A percentile compares a stretch with the other conserved stretches of the same genome.
phyloP scores from a whole-genome alignment of 2,888 invertebrate species.

The Tachina lurida region DNA sequence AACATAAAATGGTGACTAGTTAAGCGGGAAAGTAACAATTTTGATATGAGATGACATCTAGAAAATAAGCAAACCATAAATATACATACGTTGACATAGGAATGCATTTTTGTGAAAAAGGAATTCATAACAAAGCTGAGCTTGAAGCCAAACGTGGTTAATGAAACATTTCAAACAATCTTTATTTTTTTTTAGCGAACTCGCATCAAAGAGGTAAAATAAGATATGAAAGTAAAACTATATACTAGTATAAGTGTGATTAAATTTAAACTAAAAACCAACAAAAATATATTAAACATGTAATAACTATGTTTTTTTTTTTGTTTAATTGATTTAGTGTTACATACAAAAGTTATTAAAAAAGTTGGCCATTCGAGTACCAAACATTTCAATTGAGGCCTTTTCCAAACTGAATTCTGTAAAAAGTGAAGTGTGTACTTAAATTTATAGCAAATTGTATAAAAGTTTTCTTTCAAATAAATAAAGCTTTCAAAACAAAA shows the following conservation, averaged over 20 bases:
- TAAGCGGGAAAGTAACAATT: background rate
- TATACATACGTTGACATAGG: background rate
- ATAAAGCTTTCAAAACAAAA: slow-evolving; percentile 11
- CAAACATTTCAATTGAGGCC: slow-evolving; percentile 81
- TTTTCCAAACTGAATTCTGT: slow-evolving; percentile 74
- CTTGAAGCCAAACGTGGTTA: slow-evolving; percentile 26
- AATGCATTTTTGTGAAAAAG: slow-evolving; percentile 1
- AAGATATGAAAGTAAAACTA: slow-evolving; percentile 2
- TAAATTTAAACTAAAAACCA: slow-evolving; percentile 34
- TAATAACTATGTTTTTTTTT: slow-evolving; percentile 39
- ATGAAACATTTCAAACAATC: background rate
- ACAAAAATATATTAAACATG: slow-evolving; percentile 33
- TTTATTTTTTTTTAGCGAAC: background rate
- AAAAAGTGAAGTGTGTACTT: slow-evolving; percentile 70
- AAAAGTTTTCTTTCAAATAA: slow-evolving; percentile 24
- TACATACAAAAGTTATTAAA: slow-evolving; percentile 82
- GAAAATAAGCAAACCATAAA: background rate
- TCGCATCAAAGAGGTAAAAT: slow-evolving; percentile 13
- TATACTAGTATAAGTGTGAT: background rate
- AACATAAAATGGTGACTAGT: background rate
- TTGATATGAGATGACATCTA: slow-evolving; percentile 31
- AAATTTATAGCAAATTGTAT: slow-evolving; percentile 28
- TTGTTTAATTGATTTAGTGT: slow-evolving; percentile 65
- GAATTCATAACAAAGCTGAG: slow-evolving; percentile 21
- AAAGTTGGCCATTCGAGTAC: slow-evolving; percentile 82